Conservation (phyloP, 2,888 invertebrate genomes). For the Zhuqinia jingwanae region DNA sequence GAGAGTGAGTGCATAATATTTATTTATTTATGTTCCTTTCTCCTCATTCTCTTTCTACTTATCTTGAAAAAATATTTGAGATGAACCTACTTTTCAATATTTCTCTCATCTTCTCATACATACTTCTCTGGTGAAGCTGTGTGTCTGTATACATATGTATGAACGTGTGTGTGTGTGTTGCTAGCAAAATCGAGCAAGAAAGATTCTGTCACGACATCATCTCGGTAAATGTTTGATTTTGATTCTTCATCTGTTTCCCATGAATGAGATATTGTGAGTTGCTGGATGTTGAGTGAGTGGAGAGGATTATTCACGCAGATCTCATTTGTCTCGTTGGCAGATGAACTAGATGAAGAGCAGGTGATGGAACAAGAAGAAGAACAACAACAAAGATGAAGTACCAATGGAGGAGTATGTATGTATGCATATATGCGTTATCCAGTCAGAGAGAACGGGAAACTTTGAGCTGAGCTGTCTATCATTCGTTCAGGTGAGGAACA, state of each 20-base stretch:
- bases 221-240: neutral
- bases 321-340: no score
- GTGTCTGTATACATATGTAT: no score
- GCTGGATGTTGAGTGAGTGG: neutral
- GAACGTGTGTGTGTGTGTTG: no score
- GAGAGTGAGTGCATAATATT: neutral
- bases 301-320: neutral
- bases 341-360: neutral
- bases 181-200: neutral
- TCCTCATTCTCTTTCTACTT: neutral
- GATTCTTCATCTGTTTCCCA: neutral
- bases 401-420: no score
- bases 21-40: constrained; percentile 12
- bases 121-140: neutral
- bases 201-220: neutral
- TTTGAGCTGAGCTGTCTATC: constrained; percentile 4
- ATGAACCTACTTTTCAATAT: neutral
- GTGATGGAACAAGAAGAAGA: neutral
- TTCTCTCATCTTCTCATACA: neutral
- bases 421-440: neutral
- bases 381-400: no score
- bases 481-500: constrained; percentile 46
- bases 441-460: no score
- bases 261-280: neutral
- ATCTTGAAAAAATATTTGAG: neutral